phyloP scores from a whole-genome alignment of 2,888 invertebrate species.

The Seira ritae region DNA sequence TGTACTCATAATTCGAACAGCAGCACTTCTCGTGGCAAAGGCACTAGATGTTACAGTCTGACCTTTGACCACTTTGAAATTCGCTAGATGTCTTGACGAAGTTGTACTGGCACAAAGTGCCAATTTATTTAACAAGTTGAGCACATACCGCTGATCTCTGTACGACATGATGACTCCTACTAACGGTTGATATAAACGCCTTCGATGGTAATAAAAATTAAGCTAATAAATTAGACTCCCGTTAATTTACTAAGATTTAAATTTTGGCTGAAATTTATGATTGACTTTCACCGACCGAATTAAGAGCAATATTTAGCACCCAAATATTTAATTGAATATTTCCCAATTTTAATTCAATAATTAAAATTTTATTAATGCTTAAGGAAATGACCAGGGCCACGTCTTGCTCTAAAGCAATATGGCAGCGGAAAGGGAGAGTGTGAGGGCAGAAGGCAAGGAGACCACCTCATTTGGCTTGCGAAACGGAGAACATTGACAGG shows the following conservation, averaged over 20 bases:
- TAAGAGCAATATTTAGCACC: too few relatives aligned
- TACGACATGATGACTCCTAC: slow-evolving; percentile 65
- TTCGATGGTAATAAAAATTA: too few relatives aligned
- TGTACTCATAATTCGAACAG: slow-evolving; percentile 44
- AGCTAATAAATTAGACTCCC: too few relatives aligned
- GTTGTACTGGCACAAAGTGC: slow-evolving; percentile 49
- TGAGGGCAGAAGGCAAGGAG: not conserved
- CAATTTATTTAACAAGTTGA: slow-evolving; percentile 66
- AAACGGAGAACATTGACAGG: not conserved
- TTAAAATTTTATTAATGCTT: not conserved
- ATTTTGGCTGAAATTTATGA: not conserved
- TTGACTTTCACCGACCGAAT: too few relatives aligned
- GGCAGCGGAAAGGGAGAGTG: slow-evolving; percentile 57
- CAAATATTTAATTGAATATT: not conserved
- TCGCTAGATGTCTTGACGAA: slow-evolving; percentile 55
- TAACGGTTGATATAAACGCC: not conserved
- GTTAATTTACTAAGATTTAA: not conserved
- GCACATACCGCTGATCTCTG: slow-evolving; percentile 70
- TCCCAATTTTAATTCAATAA: not conserved
- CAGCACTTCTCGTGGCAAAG: slow-evolving; percentile 50
- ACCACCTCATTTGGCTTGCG: not conserved
- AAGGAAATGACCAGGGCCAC: slow-evolving; percentile 6
- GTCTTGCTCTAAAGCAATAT: slow-evolving; percentile 48
- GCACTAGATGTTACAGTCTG: slow-evolving; percentile 34
- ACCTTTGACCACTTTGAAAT: slow-evolving; percentile 57